These are phyloP conservation scores for Phocides pigmalion DNA, from an alignment of 1,140 invertebrate species.

Conservation along the genomic window DNA sequence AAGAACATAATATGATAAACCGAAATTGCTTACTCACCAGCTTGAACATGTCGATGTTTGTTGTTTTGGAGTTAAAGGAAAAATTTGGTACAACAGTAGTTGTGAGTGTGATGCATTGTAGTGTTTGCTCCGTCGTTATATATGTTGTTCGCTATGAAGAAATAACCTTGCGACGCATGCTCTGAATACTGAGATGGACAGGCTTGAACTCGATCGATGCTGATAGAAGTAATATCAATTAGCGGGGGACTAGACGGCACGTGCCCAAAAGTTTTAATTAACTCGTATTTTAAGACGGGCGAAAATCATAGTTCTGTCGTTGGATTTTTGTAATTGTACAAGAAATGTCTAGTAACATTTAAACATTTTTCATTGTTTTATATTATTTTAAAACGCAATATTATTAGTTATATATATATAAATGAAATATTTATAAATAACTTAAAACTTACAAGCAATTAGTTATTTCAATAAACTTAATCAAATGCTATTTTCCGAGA, in stretches of 20 bases:
- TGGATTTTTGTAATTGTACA: too few relatives aligned
- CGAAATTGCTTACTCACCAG: slow-evolving; percentile 45
- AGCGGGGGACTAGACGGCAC: background rate
- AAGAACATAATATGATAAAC: too few relatives aligned
- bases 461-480: too few relatives aligned
- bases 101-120: slow-evolving; percentile 43
- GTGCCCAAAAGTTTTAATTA: slow-evolving; percentile 1
- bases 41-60: slow-evolving; percentile 48
- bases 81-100: slow-evolving; percentile 35
- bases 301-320: too few relatives aligned
- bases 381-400: too few relatives aligned
- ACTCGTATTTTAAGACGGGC: background rate
- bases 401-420: too few relatives aligned
- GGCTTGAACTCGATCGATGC: slow-evolving; percentile 12
- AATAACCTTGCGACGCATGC: slow-evolving; percentile 48
- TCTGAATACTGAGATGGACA: slow-evolving; percentile 45
- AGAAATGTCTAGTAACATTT: too few relatives aligned
- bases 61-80: slow-evolving; percentile 37
- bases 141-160: slow-evolving; percentile 49
- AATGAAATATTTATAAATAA: too few relatives aligned
- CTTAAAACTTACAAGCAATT: too few relatives aligned
- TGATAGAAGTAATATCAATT: slow-evolving; percentile 18
- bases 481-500: too few relatives aligned
- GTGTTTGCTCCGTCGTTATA: slow-evolving; percentile 41
- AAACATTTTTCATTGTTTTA: too few relatives aligned